Conservation (phyloP, 1,140 invertebrate genomes). For the Drosophila dunni region DNA sequence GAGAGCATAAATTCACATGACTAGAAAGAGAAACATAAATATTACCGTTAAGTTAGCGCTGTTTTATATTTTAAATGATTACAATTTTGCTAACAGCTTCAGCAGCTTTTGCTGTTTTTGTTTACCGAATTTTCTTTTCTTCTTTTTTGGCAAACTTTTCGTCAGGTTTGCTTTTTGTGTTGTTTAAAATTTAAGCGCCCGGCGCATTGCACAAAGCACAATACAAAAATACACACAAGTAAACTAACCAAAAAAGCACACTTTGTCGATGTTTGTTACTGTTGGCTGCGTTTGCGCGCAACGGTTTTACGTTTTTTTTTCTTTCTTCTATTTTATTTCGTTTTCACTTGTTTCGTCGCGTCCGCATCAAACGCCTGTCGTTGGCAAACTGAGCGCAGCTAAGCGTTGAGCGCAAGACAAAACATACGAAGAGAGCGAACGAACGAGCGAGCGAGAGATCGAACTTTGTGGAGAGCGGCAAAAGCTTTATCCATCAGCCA, state of each 20-base stretch:
- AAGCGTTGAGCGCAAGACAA: conserved; percentile 47
- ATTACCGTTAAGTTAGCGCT: conserved; percentile 56
- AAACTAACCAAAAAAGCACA: conserved; percentile 45
- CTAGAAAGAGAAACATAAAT: conserved; percentile 51
- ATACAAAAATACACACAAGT: conserved; percentile 44
- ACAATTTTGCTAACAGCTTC: conserved; percentile 36
- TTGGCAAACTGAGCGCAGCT: conserved; percentile 52
- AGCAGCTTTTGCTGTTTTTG: conserved; percentile 32
- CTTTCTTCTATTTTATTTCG: conserved; percentile 1
- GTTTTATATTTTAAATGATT: conserved; percentile 33
- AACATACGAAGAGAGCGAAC: conserved; percentile 42
- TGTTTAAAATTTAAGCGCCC: conserved; percentile 26
- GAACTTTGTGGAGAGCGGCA: conserved; percentile 21
- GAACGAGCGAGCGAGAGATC: conserved; percentile 21
- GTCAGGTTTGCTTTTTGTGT: conserved; percentile 23
- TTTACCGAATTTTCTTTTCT: conserved; percentile 45
- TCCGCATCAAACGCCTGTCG: conserved; percentile 63
- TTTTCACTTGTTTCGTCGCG: conserved; percentile 44
- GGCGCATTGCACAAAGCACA: conserved; percentile 52
- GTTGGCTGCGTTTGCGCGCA: conserved; percentile 63
- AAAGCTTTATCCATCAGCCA: conserved; percentile 33
- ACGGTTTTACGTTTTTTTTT: conserved; percentile 11
- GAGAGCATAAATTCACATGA: conserved; percentile 34
- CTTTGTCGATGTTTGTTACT: conserved; percentile 46
- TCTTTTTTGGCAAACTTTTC: conserved; percentile 49